Conservation (phyloP, 2,113 vertebrate genomes). For the Aphelocoma coerulescens region DNA sequence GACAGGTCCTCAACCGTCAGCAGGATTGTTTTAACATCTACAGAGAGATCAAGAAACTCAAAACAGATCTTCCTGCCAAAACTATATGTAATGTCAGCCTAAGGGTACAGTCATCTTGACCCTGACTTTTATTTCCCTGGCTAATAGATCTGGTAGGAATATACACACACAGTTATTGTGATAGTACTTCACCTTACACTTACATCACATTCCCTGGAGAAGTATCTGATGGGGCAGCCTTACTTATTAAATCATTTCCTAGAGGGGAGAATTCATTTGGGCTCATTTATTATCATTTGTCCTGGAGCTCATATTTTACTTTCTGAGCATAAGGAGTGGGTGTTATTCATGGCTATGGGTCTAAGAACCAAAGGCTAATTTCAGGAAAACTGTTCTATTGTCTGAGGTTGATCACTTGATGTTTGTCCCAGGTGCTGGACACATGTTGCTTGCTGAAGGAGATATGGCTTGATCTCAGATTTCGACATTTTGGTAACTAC, state of each 20-base stretch:
- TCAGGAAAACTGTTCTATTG: constrained; percentile 3
- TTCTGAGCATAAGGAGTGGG: neutral
- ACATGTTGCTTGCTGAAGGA: constrained; percentile 29
- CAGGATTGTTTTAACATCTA: neutral
- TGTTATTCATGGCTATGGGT: constrained; percentile 31
- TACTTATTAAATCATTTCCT: constrained; percentile 28
- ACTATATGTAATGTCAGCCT: neutral
- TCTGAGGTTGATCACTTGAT: neutral
- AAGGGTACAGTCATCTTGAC: neutral
- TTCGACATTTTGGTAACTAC: neutral
- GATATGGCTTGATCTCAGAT: neutral
- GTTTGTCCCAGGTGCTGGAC: constrained; percentile 37
- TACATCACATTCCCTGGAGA: constrained; percentile 46
- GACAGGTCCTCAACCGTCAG: neutral
- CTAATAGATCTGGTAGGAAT: neutral
- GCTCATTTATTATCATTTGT: constrained; percentile 29
- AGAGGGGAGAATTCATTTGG: constrained; percentile 19
- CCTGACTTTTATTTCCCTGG: neutral
- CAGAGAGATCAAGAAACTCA: neutral
- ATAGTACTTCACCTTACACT: constrained; percentile 55
- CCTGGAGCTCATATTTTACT: neutral
- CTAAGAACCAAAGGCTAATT: neutral
- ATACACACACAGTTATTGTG: neutral
- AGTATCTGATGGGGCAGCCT: neutral
- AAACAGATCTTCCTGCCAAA: neutral